A percentile compares a stretch with the other conserved stretches of the same genome.
phyloP scores from a whole-genome alignment of 2,888 invertebrate genomes.

The Nymphalis polychloros region DNA sequence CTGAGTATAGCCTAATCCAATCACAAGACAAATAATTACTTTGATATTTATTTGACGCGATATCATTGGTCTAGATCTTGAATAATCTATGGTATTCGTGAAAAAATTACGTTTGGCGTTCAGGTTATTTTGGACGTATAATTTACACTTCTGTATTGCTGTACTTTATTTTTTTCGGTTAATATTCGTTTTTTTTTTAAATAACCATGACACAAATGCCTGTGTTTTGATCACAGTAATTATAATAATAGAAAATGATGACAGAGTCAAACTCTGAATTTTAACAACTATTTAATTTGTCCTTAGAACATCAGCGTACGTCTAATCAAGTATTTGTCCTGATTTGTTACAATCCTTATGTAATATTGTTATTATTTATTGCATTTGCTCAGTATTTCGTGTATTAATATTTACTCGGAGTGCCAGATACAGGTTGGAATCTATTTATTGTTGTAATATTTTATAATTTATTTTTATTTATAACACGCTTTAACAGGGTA shows the following conservation, averaged over 20 bases:
- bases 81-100: too few species aligned
- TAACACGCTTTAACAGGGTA: slow-evolving; percentile 36
- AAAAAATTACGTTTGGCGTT: too few species aligned
- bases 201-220: not conserved
- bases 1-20: too few species aligned
- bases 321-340: not conserved
- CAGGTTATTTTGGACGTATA: too few species aligned
- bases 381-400: slow-evolving; percentile 25
- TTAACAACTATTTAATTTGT: not conserved
- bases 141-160: too few species aligned
- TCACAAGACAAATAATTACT: too few species aligned
- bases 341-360: slow-evolving; percentile 1
- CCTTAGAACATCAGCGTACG: not conserved
- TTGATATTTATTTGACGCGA: too few species aligned
- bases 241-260: not conserved
- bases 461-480: slow-evolving; percentile 23
- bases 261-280: not conserved
- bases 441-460: slow-evolving; percentile 28
- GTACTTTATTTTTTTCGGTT: too few species aligned
- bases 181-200: too few species aligned
- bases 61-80: too few species aligned
- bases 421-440: slow-evolving; percentile 28
- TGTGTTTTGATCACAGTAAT: not conserved
- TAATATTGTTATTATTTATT: slow-evolving; percentile 15
- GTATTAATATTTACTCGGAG: slow-evolving; percentile 10